A percentile compares a stretch with the other conserved stretches of the same genome.
Evolutionary conservation across 2,113 vertebrate species (phyloP).

Genomic region (Nothobranchius furzeri): DNA sequence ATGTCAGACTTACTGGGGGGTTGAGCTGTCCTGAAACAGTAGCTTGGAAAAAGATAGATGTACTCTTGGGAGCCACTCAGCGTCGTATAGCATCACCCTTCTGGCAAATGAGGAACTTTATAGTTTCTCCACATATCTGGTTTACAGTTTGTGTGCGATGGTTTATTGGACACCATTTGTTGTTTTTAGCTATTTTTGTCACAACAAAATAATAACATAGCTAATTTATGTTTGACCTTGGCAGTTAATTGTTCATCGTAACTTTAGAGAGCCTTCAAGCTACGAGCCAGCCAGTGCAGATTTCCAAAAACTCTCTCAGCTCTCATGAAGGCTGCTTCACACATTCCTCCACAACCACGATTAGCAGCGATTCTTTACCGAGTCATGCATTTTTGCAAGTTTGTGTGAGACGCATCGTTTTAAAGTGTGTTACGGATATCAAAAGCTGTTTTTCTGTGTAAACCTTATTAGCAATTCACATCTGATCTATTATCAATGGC

Average conservation of each 20-base stretch:
- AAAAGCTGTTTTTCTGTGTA: too few species aligned
- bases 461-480: too few species aligned
- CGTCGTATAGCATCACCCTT: slow-evolving; percentile 17
- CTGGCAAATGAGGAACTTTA: slow-evolving; percentile 15
- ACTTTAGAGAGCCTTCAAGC: not conserved
- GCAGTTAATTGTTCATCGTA: not conserved
- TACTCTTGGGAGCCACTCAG: slow-evolving; percentile 14
- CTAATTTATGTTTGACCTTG: not conserved
- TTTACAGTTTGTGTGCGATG: not conserved
- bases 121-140: not conserved
- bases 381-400: not conserved
- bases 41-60: slow-evolving; percentile 18
- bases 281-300: not conserved
- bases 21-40: slow-evolving; percentile 23
- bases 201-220: not conserved
- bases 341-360: too few species aligned
- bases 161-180: slow-evolving; percentile 5
- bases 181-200: not conserved
- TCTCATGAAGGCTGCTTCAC: not conserved
- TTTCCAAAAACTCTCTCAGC: not conserved
- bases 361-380: not conserved
- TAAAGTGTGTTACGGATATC: too few species aligned
- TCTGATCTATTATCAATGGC: too few species aligned
- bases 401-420: not conserved
- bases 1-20: slow-evolving; percentile 10